A percentile compares a stretch with the other conserved stretches of the same genome.
phyloP scores from a whole-genome alignment of 2,113 vertebrate genomes.

The Hystrix cristata region DNA sequence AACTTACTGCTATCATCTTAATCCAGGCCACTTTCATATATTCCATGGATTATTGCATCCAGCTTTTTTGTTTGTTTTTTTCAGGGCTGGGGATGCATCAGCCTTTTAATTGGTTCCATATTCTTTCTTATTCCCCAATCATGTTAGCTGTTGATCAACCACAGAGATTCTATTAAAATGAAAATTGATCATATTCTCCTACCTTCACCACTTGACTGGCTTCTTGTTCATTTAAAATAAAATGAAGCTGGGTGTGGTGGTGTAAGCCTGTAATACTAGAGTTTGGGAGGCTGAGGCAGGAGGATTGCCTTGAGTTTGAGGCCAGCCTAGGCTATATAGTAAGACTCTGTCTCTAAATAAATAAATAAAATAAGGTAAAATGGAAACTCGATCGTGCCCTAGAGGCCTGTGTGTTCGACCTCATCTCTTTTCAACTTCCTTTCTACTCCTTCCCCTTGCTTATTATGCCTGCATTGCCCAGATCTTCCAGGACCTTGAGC shows the following conservation, averaged over 20 bases:
- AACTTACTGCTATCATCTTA: background rate
- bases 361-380: background rate
- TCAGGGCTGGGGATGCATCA: background rate
- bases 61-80: background rate
- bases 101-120: background rate
- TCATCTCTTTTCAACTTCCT: background rate
- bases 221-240: slow-evolving; percentile 6
- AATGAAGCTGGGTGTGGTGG: background rate
- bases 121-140: background rate
- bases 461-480: background rate
- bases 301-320: background rate
- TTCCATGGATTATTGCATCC: background rate
- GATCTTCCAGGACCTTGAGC: background rate
- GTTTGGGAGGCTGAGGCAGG: background rate
- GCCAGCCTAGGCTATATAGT: background rate
- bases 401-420: background rate
- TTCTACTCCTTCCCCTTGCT: background rate
- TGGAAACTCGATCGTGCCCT: background rate
- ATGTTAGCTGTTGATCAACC: background rate
- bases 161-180: slow-evolving; percentile 4
- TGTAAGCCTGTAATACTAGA: background rate
- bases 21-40: background rate
- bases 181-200: background rate
- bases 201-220: background rate
- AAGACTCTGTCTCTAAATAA: background rate